These are phyloP conservation scores for Aphaenogaster ashmeadi DNA, from an alignment of 1,140 invertebrate species.

Conservation along the genomic window DNA sequence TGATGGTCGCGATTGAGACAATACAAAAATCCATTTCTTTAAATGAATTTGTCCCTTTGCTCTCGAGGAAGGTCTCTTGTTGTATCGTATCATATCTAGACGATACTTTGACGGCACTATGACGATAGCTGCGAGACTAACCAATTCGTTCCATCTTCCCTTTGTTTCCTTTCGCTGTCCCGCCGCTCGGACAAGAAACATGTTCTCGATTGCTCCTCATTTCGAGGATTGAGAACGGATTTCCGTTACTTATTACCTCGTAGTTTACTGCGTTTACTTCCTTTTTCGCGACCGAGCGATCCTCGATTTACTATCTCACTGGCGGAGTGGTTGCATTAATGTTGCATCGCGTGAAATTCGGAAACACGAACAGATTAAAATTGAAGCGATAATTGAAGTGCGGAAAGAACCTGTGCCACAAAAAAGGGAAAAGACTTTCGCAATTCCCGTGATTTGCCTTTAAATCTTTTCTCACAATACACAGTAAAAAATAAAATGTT, in stretches of 20 bases:
- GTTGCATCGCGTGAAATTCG: background rate
- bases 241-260: conserved; percentile 34
- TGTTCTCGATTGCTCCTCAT: conserved; percentile 11
- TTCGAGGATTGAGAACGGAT: conserved; percentile 27
- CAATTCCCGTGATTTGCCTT: background rate
- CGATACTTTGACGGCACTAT: background rate
- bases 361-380: conserved; percentile 17
- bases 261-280: background rate
- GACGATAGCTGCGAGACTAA: conserved; percentile 11
- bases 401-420: background rate
- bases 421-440: background rate
- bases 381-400: background rate
- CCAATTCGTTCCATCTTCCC: conserved; percentile 11
- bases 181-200: background rate
- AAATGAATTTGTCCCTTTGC: conserved; percentile 3
- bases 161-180: conserved; percentile 23
- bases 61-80: background rate
- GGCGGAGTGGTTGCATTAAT: conserved; percentile 1
- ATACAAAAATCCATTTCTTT: background rate
- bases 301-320: conserved; percentile 23
- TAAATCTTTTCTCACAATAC: background rate
- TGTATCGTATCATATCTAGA: background rate
- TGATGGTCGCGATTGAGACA: background rate
- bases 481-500: no score
- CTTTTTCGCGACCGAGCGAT: conserved; percentile 1